These are phyloP conservation scores for Athripsodes cinereus DNA, from an alignment of 2,888 invertebrate species.

Conservation along the genomic window DNA sequence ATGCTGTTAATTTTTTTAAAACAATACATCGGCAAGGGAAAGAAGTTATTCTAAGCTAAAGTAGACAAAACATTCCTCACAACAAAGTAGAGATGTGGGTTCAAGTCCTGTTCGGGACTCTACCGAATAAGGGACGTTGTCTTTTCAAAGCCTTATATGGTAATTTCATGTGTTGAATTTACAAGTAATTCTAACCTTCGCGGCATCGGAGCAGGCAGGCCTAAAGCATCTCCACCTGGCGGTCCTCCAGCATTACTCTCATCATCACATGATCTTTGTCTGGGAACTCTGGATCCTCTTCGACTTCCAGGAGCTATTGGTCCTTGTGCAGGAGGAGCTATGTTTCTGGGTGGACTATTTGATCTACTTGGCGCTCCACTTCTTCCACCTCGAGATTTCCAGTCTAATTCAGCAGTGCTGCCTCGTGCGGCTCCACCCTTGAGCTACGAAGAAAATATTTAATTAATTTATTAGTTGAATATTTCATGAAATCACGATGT, in stretches of 20 bases:
- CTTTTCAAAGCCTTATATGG: no score
- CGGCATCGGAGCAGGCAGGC: slow-evolving; percentile 68
- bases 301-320: slow-evolving; percentile 38
- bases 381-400: slow-evolving; percentile 48
- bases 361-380: slow-evolving; percentile 58
- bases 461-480: no score
- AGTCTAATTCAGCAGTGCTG: slow-evolving; percentile 46
- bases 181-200: slow-evolving; percentile 55
- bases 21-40: no score
- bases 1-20: no score
- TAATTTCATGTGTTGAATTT: no score
- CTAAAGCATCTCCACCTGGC: slow-evolving; percentile 41
- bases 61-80: not conserved
- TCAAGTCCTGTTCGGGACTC: no score
- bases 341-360: slow-evolving; percentile 46
- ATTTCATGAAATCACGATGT: no score
- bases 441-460: slow-evolving; percentile 41
- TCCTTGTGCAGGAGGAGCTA: slow-evolving; percentile 26
- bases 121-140: no score
- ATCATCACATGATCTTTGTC: slow-evolving; percentile 82
- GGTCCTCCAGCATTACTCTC: slow-evolving; percentile 38
- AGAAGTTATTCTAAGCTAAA: no score
- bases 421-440: slow-evolving; percentile 56
- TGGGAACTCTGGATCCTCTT: slow-evolving; percentile 55
- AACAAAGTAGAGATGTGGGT: not conserved